A percentile compares a stretch with the other conserved stretches of the same genome.
Conservation (phyloP, 2,113 vertebrate genomes). For the Crypturellus undulatus region DNA sequence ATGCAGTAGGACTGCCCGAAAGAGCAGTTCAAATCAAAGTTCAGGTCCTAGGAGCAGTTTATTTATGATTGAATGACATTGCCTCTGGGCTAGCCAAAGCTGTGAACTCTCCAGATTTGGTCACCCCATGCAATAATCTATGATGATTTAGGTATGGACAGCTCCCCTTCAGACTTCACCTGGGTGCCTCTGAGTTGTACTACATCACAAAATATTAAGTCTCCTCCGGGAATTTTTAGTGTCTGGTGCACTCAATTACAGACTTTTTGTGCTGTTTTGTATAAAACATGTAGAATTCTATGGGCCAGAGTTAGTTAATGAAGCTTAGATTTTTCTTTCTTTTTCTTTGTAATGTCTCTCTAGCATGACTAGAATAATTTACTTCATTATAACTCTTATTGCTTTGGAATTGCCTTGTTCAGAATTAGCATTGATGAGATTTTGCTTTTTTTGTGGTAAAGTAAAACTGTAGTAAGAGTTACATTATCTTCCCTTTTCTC, state of each 20-base stretch:
- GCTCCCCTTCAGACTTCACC: neutral
- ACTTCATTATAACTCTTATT: neutral
- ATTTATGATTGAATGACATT: neutral
- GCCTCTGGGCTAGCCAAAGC: neutral
- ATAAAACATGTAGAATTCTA: neutral
- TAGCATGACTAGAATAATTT: neutral
- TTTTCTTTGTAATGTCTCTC: neutral
- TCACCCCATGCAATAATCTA: neutral
- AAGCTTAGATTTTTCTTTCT: neutral
- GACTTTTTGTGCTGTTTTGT: neutral
- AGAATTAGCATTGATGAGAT: neutral
- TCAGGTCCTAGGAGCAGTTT: neutral
- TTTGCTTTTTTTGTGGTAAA: neutral
- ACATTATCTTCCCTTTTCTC: neutral
- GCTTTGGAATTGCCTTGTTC: accelerated
- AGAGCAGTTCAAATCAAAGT: neutral
- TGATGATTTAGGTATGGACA: neutral
- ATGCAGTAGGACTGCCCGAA: neutral
- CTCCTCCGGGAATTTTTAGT: neutral
- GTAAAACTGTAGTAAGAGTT: neutral
- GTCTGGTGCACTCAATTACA: neutral
- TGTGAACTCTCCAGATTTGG: neutral
- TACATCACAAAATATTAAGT: neutral
- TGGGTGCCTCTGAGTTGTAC: neutral
- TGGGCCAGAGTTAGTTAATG: neutral